These are phyloP conservation scores for Podarcis cretensis DNA, from an alignment of 2,113 vertebrate genomes.

Conservation along the genomic window DNA sequence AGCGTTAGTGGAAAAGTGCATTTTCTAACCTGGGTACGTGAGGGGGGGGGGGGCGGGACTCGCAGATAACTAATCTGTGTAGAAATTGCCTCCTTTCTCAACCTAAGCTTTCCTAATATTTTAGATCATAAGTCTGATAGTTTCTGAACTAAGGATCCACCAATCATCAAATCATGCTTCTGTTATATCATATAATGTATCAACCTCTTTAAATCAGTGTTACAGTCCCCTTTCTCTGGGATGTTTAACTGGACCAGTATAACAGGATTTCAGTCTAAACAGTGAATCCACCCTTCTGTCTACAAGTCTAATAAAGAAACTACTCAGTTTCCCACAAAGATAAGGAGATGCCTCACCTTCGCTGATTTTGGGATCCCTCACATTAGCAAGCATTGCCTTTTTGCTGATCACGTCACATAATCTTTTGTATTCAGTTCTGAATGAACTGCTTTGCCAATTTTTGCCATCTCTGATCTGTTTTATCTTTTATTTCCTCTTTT, in stretches of 20 bases:
- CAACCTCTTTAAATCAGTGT: too few relatives aligned
- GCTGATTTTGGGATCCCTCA: not conserved
- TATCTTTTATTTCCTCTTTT: not conserved
- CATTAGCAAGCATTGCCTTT: not conserved
- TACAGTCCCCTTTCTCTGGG: too few relatives aligned
- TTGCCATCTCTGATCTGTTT: not conserved
- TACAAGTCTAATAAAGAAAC: not conserved
- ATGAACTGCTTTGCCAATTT: not conserved
- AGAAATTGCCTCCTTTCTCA: too few relatives aligned
- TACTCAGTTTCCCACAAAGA: not conserved
- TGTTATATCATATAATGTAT: too few relatives aligned
- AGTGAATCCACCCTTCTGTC: not conserved
- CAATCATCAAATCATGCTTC: too few relatives aligned
- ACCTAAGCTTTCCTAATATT: too few relatives aligned
- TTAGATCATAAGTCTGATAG: too few relatives aligned
- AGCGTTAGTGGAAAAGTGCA: too few relatives aligned
- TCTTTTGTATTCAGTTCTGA: not conserved
- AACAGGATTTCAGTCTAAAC: not conserved
- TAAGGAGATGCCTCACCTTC: not conserved
- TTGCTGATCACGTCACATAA: not conserved
- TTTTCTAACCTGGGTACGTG: too few relatives aligned
- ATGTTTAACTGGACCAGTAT: not conserved
- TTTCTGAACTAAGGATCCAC: too few relatives aligned
- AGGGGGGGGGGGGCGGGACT: too few relatives aligned
- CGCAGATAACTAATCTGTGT: too few relatives aligned